A percentile compares a stretch with the other conserved stretches of the same genome.
phyloP scores from a whole-genome alignment of 2,888 invertebrate genomes.

The Parnassius mnemosyne region DNA sequence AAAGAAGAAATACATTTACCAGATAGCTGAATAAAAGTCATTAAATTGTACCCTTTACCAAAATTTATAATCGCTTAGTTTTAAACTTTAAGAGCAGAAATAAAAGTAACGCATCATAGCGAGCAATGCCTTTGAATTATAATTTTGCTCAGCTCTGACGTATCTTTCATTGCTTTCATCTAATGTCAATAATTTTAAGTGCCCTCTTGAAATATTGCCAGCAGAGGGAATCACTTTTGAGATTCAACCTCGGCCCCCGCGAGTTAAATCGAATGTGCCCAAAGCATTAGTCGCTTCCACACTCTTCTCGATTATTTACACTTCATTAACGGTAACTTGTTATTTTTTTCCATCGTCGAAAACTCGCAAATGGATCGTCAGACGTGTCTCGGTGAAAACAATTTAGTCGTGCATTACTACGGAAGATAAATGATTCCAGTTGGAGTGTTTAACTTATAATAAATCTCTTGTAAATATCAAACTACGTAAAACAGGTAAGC shows the following conservation, averaged over 20 bases:
- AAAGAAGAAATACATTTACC: too few species aligned
- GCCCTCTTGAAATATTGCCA: slow-evolving; percentile 67
- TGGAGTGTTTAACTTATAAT: slow-evolving; percentile 56
- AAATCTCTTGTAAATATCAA: slow-evolving; percentile 50
- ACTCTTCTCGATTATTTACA: slow-evolving; percentile 51
- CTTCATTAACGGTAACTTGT: slow-evolving; percentile 58
- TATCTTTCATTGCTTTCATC: slow-evolving; percentile 41
- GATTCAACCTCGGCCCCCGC: slow-evolving; percentile 38
- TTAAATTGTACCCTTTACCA: too few species aligned
- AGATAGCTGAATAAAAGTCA: too few species aligned
- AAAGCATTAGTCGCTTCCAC: slow-evolving; percentile 46
- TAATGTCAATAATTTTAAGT: slow-evolving; percentile 59
- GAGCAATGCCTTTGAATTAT: too few species aligned
- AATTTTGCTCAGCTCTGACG: neutral
- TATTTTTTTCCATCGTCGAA: slow-evolving; percentile 27
- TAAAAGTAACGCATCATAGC: slow-evolving; percentile 25
- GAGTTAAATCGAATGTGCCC: slow-evolving; percentile 42
- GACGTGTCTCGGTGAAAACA: slow-evolving; percentile 51
- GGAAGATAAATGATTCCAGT: slow-evolving; percentile 56
- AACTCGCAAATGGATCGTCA: slow-evolving; percentile 59
- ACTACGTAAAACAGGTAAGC: slow-evolving; percentile 7
- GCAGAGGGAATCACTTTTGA: slow-evolving; percentile 40
- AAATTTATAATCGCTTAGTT: neutral
- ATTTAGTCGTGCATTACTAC: slow-evolving; percentile 53
- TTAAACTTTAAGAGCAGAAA: slow-evolving; percentile 4